Evolutionary conservation across 2,797 vertebrate species (phyloP).

Genomic region (Glossophaga mutica): DNA sequence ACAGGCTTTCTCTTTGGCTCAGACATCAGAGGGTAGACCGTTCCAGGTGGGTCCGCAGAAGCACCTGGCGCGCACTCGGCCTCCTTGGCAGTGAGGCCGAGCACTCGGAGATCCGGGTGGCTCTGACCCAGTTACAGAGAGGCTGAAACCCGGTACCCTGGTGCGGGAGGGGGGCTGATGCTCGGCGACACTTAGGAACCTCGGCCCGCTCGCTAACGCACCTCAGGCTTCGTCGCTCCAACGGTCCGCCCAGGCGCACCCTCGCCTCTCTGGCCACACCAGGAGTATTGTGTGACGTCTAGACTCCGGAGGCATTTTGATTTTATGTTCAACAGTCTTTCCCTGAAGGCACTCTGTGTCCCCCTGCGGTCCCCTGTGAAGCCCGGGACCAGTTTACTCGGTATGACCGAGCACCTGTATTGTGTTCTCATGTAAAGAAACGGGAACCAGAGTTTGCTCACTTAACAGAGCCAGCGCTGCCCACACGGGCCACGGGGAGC

Average conservation of each 20-base stretch:
- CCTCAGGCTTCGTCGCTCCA: not conserved
- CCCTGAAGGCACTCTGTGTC: not conserved
- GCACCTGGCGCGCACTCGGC: not conserved
- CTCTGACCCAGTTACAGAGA: not conserved
- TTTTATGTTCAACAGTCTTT: not conserved
- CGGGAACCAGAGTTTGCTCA: not conserved
- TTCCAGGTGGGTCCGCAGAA: not conserved
- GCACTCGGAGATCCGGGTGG: not conserved
- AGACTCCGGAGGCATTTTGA: not conserved
- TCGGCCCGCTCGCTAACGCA: not conserved
- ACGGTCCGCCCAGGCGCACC: not conserved
- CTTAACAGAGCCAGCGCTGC: not conserved
- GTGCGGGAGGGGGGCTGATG: not conserved
- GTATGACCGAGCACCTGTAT: not conserved
- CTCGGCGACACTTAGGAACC: not conserved
- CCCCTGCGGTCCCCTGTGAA: not conserved
- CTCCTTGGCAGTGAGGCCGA: not conserved
- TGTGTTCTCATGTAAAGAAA: not conserved
- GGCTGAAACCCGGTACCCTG: not conserved
- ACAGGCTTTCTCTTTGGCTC: slow-evolving; percentile 46
- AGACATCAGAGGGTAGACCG: not conserved
- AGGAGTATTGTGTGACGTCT: not conserved
- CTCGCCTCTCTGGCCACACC: not conserved
- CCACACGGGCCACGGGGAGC: not conserved
- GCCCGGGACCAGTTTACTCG: not conserved